Evolutionary conservation across 1,140 invertebrate genomes (phyloP).

Genomic region (Bombus ignitus): DNA sequence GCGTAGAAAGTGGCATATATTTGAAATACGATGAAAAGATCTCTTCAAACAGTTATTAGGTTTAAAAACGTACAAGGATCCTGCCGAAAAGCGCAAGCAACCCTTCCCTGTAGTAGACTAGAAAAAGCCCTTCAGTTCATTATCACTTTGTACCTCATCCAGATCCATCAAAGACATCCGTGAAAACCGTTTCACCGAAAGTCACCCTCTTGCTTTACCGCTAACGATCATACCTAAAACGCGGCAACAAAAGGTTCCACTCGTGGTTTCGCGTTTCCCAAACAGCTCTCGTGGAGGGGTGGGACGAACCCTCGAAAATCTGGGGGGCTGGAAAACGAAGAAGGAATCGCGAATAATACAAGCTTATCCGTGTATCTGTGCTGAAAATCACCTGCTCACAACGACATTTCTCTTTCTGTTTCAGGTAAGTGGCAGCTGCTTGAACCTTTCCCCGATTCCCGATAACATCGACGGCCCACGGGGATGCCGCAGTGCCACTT

Average conservation of each 20-base stretch:
- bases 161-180: slow-evolving; percentile 17
- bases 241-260: slow-evolving; percentile 31
- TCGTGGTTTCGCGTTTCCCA: slow-evolving; percentile 36
- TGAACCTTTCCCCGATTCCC: slow-evolving; percentile 51
- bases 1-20: not conserved
- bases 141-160: not conserved
- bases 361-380: slow-evolving; percentile 27
- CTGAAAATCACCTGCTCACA: slow-evolving; percentile 50
- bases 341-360: slow-evolving; percentile 34
- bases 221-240: slow-evolving; percentile 33
- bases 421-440: slow-evolving; percentile 72
- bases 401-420: slow-evolving; percentile 70
- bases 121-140: not conserved
- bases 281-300: slow-evolving; percentile 12
- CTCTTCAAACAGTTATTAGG: not conserved
- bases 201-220: slow-evolving; percentile 21
- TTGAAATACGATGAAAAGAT: too few relatives aligned
- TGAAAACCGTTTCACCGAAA: slow-evolving; percentile 16
- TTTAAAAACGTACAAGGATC: not conserved
- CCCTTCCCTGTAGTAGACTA: not conserved
- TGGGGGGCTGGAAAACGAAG: not conserved
- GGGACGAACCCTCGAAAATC: not conserved
- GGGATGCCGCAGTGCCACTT: not conserved
- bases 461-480: slow-evolving; percentile 42
- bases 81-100: not conserved